Conservation (phyloP, 2,113 vertebrate genomes). For the Pholis gunnellus region DNA sequence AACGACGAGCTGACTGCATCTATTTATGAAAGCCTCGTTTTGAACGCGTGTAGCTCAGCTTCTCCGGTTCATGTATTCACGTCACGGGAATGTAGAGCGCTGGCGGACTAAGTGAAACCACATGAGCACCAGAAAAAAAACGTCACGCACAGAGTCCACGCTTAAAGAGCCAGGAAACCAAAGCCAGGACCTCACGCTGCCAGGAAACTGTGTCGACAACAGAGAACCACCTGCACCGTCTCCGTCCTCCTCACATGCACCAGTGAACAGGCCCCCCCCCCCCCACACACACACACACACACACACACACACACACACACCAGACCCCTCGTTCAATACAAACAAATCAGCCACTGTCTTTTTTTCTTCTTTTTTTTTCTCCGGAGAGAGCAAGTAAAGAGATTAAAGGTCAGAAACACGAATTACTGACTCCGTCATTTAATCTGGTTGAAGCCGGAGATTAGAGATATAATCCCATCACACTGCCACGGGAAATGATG, state of each 20-base stretch:
- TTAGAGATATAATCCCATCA: slow-evolving; percentile 68
- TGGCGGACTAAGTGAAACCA: slow-evolving; percentile 58
- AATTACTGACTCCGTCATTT: slow-evolving; percentile 67
- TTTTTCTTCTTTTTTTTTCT: not conserved
- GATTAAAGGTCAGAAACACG: slow-evolving; percentile 68
- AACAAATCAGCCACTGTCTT: slow-evolving; percentile 49
- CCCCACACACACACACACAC: no score
- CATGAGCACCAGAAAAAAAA: slow-evolving; percentile 34
- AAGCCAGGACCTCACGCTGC: slow-evolving; percentile 7
- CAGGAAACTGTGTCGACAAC: slow-evolving; percentile 38
- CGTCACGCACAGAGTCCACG: slow-evolving; percentile 6
- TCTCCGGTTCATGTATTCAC: not conserved
- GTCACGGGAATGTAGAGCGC: slow-evolving; percentile 2
- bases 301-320: no score
- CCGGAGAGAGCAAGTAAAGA: slow-evolving; percentile 12
- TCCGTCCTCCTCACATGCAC: not conserved
- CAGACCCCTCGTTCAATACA: not conserved
- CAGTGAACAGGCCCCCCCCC: not conserved
- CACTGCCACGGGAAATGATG: slow-evolving; percentile 26
- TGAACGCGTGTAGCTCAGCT: not conserved
- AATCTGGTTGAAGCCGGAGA: slow-evolving; percentile 58
- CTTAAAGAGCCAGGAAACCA: slow-evolving; percentile 35
- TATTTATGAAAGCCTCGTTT: not conserved
- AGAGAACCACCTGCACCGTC: slow-evolving; percentile 46
- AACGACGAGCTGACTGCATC: not conserved